Base-by-base conservation (phyloP, 2,797 vertebrate species). In the Apodemus agrarius region DNA sequence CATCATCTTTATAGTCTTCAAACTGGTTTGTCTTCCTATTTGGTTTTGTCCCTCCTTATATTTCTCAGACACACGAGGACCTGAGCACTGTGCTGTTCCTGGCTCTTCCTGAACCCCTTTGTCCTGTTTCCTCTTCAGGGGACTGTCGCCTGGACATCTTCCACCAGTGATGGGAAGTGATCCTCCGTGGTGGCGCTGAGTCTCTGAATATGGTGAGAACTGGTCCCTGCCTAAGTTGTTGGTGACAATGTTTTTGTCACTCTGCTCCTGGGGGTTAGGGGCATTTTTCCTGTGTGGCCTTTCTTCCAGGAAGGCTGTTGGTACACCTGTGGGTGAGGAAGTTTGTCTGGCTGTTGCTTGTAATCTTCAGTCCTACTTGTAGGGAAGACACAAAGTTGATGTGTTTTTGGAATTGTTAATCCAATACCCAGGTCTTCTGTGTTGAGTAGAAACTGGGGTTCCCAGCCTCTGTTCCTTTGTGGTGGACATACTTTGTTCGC, bases 181-280 rank as follows among this genome's bases (percentile, higher is more conserved):
- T 46, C 46, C 54, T 78, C 6, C 11, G 0, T 31, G 40, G 79
- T 80, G 0, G 81, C 4, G 46, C 72, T 86, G 90, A 96, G 92
- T 78, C 96, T 76, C 90, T 85, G 76, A 98, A 91, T 40, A 99
- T 99, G 98, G 98, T 99, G 97, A 98, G 98, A 46, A 4, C 21
- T 26, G 26, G 43, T 4, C 22, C 46, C 46, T 57, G n/a, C 82
- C n/a, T 52, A 0, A 43, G 46, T 75, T 61, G 74, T 54, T 59
- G 37, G 14, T 2, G 5, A 79, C 86, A 65, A 46, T 49, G 12
- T 69, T 84, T 76, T 26, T 76, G 43, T 78, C 57, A 13, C 49
- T 90, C 80, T 74, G 79, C 46, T 59, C 34, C 61, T 46, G 3
- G 74, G 22, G 2, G 2, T 12, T 24, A 90, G 63, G 67, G n/a